These are phyloP conservation scores for Manis crassicaudata DNA, from an alignment of 2,797 vertebrate genomes.

Conservation along the genomic window DNA sequence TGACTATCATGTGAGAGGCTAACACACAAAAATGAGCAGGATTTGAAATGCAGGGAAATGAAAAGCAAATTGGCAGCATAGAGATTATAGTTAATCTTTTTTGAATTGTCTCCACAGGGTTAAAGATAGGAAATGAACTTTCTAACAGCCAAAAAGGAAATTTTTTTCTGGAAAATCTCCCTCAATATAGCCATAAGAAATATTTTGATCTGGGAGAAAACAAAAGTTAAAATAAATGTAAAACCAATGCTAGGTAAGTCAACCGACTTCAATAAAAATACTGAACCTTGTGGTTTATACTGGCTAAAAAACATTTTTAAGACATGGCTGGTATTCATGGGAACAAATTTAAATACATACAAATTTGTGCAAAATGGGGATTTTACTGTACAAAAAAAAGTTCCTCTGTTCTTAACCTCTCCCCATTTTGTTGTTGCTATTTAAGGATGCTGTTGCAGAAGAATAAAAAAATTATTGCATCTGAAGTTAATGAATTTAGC, in stretches of 20 bases:
- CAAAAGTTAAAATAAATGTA: slow-evolving; percentile 66
- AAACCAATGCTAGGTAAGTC: slow-evolving; percentile 39
- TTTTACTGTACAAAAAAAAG: not conserved
- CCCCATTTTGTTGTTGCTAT: not conserved
- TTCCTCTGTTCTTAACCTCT: not conserved
- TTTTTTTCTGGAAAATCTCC: slow-evolving; percentile 67
- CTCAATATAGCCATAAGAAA: slow-evolving; percentile 67
- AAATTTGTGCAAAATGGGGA: not conserved
- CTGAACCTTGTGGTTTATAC: not conserved
- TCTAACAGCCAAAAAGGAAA: slow-evolving; percentile 57
- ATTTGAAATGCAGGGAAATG: slow-evolving; percentile 61
- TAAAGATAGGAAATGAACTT: slow-evolving; percentile 67
- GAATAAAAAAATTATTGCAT: not conserved
- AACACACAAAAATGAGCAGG: not conserved
- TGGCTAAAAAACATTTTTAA: not conserved
- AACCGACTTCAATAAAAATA: not conserved
- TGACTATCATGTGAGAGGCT: not conserved
- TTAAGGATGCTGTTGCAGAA: not conserved
- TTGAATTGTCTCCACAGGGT: slow-evolving; percentile 56
- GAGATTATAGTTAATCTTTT: slow-evolving; percentile 49
- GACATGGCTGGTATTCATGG: not conserved
- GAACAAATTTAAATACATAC: not conserved
- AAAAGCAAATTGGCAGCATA: slow-evolving; percentile 1
- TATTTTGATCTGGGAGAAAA: slow-evolving; percentile 70
- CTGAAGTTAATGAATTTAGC: slow-evolving; percentile 22